Base-by-base conservation (phyloP, 2,888 invertebrate species). In the Fragum fragum region DNA sequence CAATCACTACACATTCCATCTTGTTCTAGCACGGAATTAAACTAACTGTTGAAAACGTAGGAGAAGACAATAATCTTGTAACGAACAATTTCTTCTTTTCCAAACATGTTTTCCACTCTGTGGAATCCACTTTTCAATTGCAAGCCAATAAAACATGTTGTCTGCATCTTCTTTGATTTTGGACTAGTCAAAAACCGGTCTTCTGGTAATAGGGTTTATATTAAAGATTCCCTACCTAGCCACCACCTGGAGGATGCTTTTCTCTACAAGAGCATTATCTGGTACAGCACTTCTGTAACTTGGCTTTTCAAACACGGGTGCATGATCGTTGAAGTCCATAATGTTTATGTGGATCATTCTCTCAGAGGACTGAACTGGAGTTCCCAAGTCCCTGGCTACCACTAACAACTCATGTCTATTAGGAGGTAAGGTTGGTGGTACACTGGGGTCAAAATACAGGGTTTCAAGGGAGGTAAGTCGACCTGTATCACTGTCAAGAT, bases 311-410 rank as follows among this genome's bases (percentile, higher is more conserved):
- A 99, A 99, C 91, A 96, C 96, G 0, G 99, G 99, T 9, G 97
- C 96, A 93, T 98, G 97, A 93, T 98, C 98, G 93, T 99, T 98
- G 5, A 98, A 97, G 94, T 98, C 98, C 0, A 98, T 97, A 0
- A 99, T 97, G 92, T 97, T 98, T 36, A 99, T 97, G 59, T 97
- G 97, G 0, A 98, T 97, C 42, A 97, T 95, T 88, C 97, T 97
- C 94, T 97, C 98, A 0, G 98, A 97, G 42, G 98, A 98, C 96
- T 98, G 96, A 0, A 98, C 98, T 0, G 99, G 99, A 93, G 98
- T 98, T 0, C 99, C 99, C 92, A 98, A 98, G 94, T 99, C 99
- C 0, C 97, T 98, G 0, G 98, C 99, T 1, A 98, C 95, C n/a
- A 99, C 96, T 21, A 90, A 88, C 73, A 94, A 81, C 29, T 91